Base-by-base conservation (phyloP, 2,888 invertebrate genomes). In the Cryptus armator region DNA sequence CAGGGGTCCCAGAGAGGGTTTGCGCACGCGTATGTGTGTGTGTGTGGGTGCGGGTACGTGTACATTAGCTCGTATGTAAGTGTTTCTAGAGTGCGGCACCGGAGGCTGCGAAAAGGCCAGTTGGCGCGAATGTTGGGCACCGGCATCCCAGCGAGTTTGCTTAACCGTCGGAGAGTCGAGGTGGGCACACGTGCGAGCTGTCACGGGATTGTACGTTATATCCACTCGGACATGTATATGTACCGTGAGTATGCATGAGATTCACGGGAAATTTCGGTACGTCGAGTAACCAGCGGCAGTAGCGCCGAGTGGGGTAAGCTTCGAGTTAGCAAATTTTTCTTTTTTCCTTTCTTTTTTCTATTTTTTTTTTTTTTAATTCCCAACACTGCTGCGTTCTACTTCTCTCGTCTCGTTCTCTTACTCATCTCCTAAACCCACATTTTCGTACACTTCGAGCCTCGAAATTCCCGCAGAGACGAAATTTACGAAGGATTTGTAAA, bases 191-290 rank as follows among this genome's bases (percentile, higher is more conserved):
- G 82, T 72, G 67, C 67, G 43, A 43, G 67, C 71, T 78, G 56
- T 59, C 82, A 72, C 72, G 53, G 32, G 64, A 16, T 51, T 37
- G 56, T 59, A 51, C 51, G 70, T 32, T 70, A 70, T 37, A 51
- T 16, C 48, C 24, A 51, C 70, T 32, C 16, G 29, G 29, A 51
- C 70, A 32, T 51, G 70, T n/a, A 70, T 48, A 70, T 51, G 44
- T 66, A 19, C 29, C 67, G 51, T 59, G 68, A 68, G 62, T 74
- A 83, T 83, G 78, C 79, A 80, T 83, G 79, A 83, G 79, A 83
- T 75, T 79, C 83, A 72, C 68, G 71, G 70, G 51, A 80, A 83
- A 79, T 80, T 83, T 83, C 75, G 59, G 77, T 62, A 59, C 72
- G 53, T 67, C 68, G 74, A 74, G 62, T 71, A 74, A 43, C 62